Percentiles rank a stretch among this genome's conserved stretches.
Conservation (phyloP, 1,140 invertebrate species). For the Matsumurasca onukii region DNA sequence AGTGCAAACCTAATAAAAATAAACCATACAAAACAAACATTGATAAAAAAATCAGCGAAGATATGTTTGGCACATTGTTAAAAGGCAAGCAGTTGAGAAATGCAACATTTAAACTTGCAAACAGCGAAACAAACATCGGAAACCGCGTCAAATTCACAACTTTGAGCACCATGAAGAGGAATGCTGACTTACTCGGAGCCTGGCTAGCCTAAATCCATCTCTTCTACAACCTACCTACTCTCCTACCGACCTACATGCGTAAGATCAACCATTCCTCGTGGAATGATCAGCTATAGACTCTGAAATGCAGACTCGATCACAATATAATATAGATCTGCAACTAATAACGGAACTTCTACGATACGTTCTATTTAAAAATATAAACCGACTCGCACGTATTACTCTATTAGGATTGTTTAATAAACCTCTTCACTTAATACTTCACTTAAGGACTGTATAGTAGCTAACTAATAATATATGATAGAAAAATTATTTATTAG, state of each 20-base stretch:
- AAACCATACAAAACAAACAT: background rate
- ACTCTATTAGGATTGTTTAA: constrained; percentile 19
- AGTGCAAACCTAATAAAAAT: too few relatives aligned
- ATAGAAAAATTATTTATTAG: constrained; percentile 22
- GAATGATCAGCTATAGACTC: background rate
- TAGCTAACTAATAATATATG: constrained; percentile 4
- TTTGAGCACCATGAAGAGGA: constrained; percentile 10
- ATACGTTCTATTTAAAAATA: constrained; percentile 6
- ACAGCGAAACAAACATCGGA: background rate
- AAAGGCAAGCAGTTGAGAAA: constrained; percentile 15
- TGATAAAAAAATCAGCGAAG: background rate
- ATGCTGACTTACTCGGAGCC: background rate
- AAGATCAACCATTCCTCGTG: constrained; percentile 7
- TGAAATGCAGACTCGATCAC: constrained; percentile 15
- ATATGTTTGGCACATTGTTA: constrained; percentile 18
- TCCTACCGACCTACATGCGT: background rate
- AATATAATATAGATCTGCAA: background rate
- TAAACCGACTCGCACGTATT: background rate
- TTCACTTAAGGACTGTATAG: constrained; percentile 8
- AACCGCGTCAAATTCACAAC: background rate
- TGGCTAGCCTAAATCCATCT: background rate
- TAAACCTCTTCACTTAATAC: background rate
- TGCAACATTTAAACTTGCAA: constrained; percentile 12
- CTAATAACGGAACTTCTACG: background rate
- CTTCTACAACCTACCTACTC: background rate